These are phyloP conservation scores for Hippocampus barbouri DNA, from an alignment of 2,113 vertebrate species.

Conservation along the genomic window DNA sequence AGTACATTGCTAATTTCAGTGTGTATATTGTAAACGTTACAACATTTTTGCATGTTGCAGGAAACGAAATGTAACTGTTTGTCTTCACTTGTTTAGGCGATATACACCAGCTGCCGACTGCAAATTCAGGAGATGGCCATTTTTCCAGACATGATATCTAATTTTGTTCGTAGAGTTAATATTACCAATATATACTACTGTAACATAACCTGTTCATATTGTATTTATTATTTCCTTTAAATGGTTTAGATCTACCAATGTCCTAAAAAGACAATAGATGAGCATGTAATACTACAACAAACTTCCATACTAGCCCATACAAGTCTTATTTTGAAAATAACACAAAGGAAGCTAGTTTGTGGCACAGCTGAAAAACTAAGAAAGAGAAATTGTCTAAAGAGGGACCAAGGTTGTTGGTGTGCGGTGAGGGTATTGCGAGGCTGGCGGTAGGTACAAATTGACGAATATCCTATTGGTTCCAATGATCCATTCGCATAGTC, in stretches of 20 bases:
- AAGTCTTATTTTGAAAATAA: slow-evolving; percentile 47
- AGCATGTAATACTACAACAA: background rate
- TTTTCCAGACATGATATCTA: background rate
- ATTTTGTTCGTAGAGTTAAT: too few species aligned
- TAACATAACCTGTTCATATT: too few species aligned
- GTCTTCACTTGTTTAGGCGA: too few species aligned
- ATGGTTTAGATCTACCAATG: background rate
- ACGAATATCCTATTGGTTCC: background rate
- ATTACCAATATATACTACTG: too few species aligned
- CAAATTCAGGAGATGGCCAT: background rate
- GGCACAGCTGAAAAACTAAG: slow-evolving; percentile 22
- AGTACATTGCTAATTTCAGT: background rate
- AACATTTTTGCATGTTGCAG: too few species aligned
- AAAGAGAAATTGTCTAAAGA: slow-evolving; percentile 64
- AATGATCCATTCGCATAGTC: fast-evolving
- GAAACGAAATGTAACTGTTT: too few species aligned
- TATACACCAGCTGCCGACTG: background rate
- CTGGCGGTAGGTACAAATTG: slow-evolving; percentile 50
- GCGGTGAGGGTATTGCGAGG: slow-evolving; percentile 37
- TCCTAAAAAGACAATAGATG: background rate
- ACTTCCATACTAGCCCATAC: background rate
- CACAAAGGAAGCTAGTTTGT: slow-evolving; percentile 15
- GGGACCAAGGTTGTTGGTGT: slow-evolving; percentile 71
- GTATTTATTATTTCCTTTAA: background rate
- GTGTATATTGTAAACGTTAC: too few species aligned